Percentiles rank a stretch among this genome's conserved stretches.
These are phyloP conservation scores for Lepilemur septentrionalis DNA, from an alignment of 2,797 vertebrate species.

Conservation along the genomic window DNA sequence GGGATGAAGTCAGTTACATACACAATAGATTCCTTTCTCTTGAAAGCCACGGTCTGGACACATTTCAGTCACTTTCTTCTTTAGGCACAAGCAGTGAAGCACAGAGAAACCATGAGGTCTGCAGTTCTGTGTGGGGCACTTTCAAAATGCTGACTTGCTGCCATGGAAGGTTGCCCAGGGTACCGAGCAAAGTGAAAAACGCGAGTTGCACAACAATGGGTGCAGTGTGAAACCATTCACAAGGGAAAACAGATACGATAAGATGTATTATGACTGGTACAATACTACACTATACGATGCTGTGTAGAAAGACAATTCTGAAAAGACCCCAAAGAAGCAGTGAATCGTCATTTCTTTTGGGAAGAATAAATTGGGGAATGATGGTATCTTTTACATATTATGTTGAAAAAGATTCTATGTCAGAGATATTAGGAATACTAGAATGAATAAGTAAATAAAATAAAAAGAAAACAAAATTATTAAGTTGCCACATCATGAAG, in stretches of 20 bases:
- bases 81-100: background rate
- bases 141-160: slow-evolving; percentile 43
- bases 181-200: background rate
- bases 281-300: background rate
- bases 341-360: background rate
- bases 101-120: slow-evolving; percentile 46
- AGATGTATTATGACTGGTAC: background rate
- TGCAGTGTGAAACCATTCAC: background rate
- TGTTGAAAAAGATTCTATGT: background rate
- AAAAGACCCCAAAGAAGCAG: background rate
- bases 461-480: background rate
- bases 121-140: background rate
- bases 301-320: background rate
- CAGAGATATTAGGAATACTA: background rate
- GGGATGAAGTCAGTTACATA: slow-evolving; percentile 29
- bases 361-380: background rate
- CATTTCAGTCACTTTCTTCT: slow-evolving; percentile 50
- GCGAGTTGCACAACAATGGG: background rate
- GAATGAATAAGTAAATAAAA: background rate
- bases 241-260: background rate
- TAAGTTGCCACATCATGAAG: background rate
- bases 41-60: slow-evolving; percentile 23
- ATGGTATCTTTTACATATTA: background rate
- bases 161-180: background rate
- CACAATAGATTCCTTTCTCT: slow-evolving; percentile 66